Conservation (phyloP, 2,797 vertebrate species). For the Enoplosus armatus region DNA sequence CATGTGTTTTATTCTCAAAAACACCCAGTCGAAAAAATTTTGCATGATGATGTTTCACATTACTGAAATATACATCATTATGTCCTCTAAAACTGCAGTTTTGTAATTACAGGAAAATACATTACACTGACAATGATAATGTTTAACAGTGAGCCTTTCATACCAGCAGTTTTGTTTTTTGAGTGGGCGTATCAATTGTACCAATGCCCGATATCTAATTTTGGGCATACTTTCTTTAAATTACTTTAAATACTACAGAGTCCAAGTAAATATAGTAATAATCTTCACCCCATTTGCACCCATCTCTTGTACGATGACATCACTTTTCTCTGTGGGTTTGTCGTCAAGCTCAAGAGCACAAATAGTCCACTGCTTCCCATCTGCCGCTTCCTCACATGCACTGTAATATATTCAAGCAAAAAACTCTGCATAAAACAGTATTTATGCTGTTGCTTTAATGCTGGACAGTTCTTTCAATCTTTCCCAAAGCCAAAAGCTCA, state of each 20-base stretch:
- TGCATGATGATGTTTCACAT: neutral
- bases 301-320: conserved; percentile 38
- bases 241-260: neutral
- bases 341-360: conserved; percentile 33
- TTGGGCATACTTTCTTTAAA: neutral
- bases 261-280: neutral
- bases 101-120: neutral
- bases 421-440: neutral
- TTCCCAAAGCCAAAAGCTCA: conserved; percentile 11
- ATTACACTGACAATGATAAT: neutral
- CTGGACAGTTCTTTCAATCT: conserved; percentile 7
- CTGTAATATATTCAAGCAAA: conserved; percentile 1
- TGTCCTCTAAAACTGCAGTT: neutral
- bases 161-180: neutral
- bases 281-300: conserved; percentile 24
- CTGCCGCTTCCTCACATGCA: conserved; percentile 33
- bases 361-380: conserved; percentile 31
- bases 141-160: neutral
- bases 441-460: neutral
- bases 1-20: neutral
- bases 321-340: conserved; percentile 40
- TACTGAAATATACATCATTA: neutral
- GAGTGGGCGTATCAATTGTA: neutral
- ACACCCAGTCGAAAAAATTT: neutral
- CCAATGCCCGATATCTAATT: neutral